phyloP scores from a whole-genome alignment of 2,888 invertebrate species.

The Mystacides longicornis region DNA sequence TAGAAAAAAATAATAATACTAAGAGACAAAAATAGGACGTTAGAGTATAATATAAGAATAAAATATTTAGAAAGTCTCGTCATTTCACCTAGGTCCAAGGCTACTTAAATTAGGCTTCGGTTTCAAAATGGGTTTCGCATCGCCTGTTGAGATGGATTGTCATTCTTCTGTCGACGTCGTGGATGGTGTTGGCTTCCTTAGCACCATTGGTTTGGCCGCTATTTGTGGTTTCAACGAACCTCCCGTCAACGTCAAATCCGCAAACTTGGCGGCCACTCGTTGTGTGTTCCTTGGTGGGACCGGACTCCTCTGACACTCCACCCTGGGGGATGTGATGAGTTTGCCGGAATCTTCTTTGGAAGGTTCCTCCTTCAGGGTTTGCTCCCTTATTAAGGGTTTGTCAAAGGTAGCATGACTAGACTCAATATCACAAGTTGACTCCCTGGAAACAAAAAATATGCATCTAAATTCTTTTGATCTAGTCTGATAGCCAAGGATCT shows the following conservation, averaged over 20 bases:
- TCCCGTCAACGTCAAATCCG: constrained; percentile 55
- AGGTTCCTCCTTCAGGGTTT: constrained; percentile 2
- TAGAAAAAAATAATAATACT: background rate
- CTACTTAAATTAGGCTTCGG: constrained; percentile 20
- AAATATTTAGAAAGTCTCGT: background rate
- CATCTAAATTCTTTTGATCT: too few relatives aligned
- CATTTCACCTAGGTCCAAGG: constrained; percentile 20
- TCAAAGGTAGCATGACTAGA: constrained; percentile 19
- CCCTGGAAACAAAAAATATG: constrained; percentile 14
- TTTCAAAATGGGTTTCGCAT: constrained; percentile 19
- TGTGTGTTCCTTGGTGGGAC: constrained; percentile 54
- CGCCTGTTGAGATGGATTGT: constrained; percentile 34
- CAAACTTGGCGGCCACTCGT: constrained; percentile 57
- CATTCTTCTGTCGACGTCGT: constrained; percentile 35
- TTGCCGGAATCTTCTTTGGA: constrained; percentile 24
- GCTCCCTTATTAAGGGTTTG: constrained; percentile 18
- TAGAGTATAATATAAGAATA: background rate
- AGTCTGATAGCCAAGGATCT: too few relatives aligned
- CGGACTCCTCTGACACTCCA: constrained; percentile 37
- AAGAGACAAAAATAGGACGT: background rate
- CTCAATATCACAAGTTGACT: constrained; percentile 19
- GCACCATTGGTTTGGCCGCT: constrained; percentile 74
- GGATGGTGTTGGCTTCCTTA: constrained; percentile 54
- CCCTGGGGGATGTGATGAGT: constrained; percentile 21
- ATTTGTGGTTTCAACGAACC: constrained; percentile 65